phyloP scores from a whole-genome alignment of 2,113 vertebrate genomes.

The Gorsachius goisagi region DNA sequence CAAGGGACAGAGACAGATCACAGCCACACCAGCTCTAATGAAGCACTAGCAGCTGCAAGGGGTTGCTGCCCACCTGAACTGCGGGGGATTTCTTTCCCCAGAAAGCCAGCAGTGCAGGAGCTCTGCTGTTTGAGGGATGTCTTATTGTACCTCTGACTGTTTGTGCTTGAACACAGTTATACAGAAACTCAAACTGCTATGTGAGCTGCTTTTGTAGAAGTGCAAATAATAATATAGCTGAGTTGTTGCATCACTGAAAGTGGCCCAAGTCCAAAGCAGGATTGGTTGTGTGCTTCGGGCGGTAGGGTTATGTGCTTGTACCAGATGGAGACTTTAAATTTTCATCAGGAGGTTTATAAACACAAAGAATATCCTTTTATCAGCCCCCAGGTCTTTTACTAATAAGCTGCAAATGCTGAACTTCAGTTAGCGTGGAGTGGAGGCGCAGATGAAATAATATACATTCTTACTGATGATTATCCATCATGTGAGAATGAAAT shows the following conservation, averaged over 20 bases:
- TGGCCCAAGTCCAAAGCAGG: not conserved
- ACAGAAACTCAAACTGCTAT: not conserved
- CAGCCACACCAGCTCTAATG: not conserved
- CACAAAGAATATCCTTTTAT: not conserved
- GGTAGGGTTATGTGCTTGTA: not conserved
- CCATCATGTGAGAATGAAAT: constrained; percentile 8
- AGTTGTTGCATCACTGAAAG: not conserved
- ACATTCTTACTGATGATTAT: not conserved
- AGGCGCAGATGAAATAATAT: not conserved
- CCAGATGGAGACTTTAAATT: constrained; percentile 58
- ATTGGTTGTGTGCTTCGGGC: not conserved
- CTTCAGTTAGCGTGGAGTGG: constrained; percentile 13
- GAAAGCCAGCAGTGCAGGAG: not conserved
- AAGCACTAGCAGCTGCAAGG: not conserved
- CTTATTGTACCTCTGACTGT: not conserved
- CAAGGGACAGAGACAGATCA: not conserved
- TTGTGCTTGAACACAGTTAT: not conserved
- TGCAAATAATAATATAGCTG: not conserved
- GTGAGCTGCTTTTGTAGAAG: not conserved
- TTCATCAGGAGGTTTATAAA: constrained; percentile 42
- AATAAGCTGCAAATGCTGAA: constrained; percentile 9
- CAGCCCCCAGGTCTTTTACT: not conserved
- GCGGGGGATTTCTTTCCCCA: not conserved
- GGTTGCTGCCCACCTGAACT: not conserved
- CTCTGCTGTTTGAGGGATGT: not conserved